These are phyloP conservation scores for Microtus richardsoni DNA, from an alignment of 2,113 vertebrate genomes.

Conservation along the genomic window DNA sequence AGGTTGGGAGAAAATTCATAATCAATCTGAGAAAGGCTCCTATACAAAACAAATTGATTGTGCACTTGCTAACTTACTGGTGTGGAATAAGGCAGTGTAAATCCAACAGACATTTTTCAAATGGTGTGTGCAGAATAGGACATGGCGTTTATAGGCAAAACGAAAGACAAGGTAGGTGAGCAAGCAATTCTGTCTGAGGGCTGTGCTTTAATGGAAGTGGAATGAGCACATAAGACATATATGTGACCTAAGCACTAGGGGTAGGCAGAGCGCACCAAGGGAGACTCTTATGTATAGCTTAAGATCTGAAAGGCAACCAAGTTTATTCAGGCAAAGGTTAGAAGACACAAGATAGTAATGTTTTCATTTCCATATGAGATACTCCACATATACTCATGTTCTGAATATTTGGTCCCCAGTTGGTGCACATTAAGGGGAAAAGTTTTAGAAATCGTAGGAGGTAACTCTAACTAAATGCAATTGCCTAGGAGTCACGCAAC, in stretches of 20 bases:
- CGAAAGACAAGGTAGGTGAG: neutral
- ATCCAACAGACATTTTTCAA: neutral
- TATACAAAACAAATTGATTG: constrained; percentile 1
- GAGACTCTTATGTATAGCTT: neutral
- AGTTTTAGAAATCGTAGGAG: neutral
- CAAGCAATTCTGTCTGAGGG: neutral
- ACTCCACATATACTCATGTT: neutral
- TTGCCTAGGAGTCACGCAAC: neutral
- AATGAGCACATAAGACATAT: too few relatives aligned
- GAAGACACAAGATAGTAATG: neutral
- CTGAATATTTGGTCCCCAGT: neutral
- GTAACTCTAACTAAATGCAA: neutral
- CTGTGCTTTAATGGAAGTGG: neutral
- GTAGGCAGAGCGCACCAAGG: neutral
- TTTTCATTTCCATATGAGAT: neutral
- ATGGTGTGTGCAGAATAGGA: neutral
- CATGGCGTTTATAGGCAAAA: neutral
- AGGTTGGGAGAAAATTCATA: neutral
- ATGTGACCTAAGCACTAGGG: neutral
- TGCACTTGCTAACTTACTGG: neutral
- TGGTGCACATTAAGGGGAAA: neutral
- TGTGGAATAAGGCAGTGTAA: neutral
- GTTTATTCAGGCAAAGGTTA: neutral
- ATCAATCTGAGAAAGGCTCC: constrained; percentile 12
- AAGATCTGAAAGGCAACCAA: neutral